Conservation (phyloP, 2,113 vertebrate species). For the Psammodynastes pulverulentus region DNA sequence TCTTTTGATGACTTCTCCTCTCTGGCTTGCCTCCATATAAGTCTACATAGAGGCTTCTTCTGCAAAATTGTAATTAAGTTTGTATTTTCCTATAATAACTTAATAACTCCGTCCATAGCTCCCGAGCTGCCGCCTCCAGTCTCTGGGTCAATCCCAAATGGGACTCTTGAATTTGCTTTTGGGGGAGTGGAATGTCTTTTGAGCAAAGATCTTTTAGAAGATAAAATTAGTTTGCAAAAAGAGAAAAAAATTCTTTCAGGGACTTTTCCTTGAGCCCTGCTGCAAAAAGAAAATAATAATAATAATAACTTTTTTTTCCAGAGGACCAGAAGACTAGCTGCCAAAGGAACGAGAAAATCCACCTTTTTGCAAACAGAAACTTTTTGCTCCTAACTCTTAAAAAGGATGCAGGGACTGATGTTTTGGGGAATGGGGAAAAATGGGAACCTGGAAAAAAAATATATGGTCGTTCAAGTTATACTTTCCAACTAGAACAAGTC, state of each 20-base stretch:
- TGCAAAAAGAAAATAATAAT: not conserved
- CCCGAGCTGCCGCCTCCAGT: conserved; percentile 31
- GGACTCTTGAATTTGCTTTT: not conserved
- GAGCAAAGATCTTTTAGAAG: not conserved
- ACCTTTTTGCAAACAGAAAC: not conserved
- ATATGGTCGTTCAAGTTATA: conserved; percentile 31
- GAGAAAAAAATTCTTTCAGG: not conserved
- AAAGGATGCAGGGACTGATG: conserved; percentile 55
- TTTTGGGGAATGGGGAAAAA: not conserved
- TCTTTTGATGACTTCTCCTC: conserved; percentile 48
- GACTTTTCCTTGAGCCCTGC: not conserved
- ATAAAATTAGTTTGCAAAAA: not conserved
- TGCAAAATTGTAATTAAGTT: conserved; percentile 48
- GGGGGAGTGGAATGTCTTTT: not conserved
- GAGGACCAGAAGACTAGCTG: not conserved
- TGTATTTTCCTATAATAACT: conserved; percentile 37
- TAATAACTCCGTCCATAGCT: conserved; percentile 51
- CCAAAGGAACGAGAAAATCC: not conserved
- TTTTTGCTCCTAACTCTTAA: not conserved
- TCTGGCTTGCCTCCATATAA: conserved; percentile 50
- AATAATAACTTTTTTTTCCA: not conserved
- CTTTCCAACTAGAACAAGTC: conserved; percentile 30
- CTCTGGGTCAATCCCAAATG: conserved; percentile 14
- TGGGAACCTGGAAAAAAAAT: not conserved
- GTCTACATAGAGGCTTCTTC: conserved; percentile 47